A percentile compares a stretch with the other conserved stretches of the same genome.
Conservation (phyloP, 2,797 vertebrate genomes). For the Mormyrus proboscirostris region DNA sequence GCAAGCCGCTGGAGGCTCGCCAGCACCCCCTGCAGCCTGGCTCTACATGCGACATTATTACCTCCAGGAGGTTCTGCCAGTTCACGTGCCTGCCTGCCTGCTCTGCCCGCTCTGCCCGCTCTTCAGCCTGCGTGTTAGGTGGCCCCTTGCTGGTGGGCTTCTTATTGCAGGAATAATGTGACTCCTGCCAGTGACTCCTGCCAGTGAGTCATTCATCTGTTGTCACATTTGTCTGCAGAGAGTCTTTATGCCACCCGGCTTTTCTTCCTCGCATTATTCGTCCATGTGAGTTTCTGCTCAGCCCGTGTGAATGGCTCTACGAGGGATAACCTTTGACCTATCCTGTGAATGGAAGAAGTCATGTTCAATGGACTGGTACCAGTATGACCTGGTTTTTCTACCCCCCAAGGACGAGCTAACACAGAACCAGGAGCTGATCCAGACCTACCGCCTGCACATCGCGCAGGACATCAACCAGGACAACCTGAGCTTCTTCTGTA, state of each 20-base stretch:
- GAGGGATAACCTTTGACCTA: neutral
- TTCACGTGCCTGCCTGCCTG: neutral
- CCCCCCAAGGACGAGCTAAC: conserved; percentile 82
- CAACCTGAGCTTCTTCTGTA: conserved; percentile 87
- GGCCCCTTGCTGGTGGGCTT: neutral
- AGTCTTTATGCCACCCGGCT: neutral
- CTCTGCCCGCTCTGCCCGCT: neutral
- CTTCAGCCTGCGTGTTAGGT: neutral
- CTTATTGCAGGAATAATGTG: neutral
- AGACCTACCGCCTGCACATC: conserved; percentile 92
- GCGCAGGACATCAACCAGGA: conserved; percentile 96
- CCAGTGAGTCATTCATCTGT: neutral
- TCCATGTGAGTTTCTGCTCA: neutral
- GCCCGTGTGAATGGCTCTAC: neutral
- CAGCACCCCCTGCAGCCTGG: neutral
- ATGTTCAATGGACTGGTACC: neutral
- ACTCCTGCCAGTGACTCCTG: neutral
- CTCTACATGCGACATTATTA: neutral
- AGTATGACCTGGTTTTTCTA: neutral
- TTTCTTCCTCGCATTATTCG: neutral
- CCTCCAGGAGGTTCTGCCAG: neutral
- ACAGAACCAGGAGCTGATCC: conserved; percentile 90
- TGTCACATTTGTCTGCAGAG: neutral
- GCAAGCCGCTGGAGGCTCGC: neutral
- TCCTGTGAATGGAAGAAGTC: neutral